Conservation (phyloP, 2,797 vertebrate species). For the Mus caroli region DNA sequence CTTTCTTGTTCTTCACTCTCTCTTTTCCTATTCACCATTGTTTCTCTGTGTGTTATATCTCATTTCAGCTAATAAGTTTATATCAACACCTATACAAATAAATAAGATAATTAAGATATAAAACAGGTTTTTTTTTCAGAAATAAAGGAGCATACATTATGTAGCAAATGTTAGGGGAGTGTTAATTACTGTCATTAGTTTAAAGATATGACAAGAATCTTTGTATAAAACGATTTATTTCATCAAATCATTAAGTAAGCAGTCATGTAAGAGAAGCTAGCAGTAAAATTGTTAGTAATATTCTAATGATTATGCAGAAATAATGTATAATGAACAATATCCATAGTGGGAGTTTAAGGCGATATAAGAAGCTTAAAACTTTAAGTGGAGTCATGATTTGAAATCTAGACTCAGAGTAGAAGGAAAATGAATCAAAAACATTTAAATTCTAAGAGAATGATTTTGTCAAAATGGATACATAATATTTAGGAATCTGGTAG, state of each 20-base stretch:
- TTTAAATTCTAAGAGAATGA: neutral
- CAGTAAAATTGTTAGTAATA: neutral
- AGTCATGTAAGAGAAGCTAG: neutral
- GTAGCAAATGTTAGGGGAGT: neutral
- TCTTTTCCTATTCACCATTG: neutral
- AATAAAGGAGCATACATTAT: neutral
- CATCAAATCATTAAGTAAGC: neutral
- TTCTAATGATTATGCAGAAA: neutral
- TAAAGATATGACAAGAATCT: neutral
- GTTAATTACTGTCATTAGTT: neutral
- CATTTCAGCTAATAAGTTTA: neutral
- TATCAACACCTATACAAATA: neutral
- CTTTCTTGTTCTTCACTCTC: neutral
- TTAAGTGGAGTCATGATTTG: neutral
- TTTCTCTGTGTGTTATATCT: neutral
- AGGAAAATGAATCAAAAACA: neutral
- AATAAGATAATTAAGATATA: neutral
- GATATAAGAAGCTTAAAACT: neutral
- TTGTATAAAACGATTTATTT: slow-evolving; percentile 5
- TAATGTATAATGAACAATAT: neutral
- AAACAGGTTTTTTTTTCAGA: neutral
- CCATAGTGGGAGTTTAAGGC: neutral
- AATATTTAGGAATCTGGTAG: neutral
- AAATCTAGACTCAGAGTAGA: neutral
- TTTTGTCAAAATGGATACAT: neutral